Percentiles rank a stretch among this genome's conserved stretches.
phyloP scores from a whole-genome alignment of 1,140 invertebrate species.

The Ostrea edulis region DNA sequence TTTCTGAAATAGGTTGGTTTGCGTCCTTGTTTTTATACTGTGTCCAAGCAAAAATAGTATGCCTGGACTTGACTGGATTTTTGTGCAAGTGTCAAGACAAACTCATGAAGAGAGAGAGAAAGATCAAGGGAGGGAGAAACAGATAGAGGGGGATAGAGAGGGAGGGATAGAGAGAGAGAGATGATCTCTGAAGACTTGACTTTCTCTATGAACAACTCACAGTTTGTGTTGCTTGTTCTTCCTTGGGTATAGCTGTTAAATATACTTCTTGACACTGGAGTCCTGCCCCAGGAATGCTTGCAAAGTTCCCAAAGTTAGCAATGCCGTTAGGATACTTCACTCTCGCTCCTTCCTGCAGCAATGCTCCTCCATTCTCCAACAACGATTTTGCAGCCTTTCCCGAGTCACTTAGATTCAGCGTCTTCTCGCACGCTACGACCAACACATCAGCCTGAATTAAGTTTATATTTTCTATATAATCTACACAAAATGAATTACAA shows the following conservation, averaged over 20 bases:
- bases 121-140: no score
- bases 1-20: no score
- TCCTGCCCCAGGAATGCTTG: not conserved
- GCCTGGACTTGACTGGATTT: no score
- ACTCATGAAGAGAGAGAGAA: no score
- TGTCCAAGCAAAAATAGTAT: no score
- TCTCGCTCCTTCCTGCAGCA: slow-evolving; percentile 30
- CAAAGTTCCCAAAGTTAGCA: slow-evolving; percentile 43
- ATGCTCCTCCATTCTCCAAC: not conserved
- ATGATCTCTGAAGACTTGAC: no score
- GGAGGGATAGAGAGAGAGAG: no score
- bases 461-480: not conserved
- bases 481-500: no score
- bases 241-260: slow-evolving; percentile 34
- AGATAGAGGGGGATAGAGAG: no score
- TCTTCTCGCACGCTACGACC: not conserved
- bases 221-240: not conserved
- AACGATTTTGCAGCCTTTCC: slow-evolving; percentile 15
- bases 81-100: no score
- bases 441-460: slow-evolving; percentile 42
- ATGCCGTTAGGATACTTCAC: slow-evolving; percentile 42
- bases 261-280: slow-evolving; percentile 31
- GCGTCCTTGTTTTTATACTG: no score
- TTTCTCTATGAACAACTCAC: not conserved
- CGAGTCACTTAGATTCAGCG: not conserved